These are phyloP conservation scores for Ceriagrion tenellum DNA, from an alignment of 2,888 invertebrate genomes.

Conservation along the genomic window DNA sequence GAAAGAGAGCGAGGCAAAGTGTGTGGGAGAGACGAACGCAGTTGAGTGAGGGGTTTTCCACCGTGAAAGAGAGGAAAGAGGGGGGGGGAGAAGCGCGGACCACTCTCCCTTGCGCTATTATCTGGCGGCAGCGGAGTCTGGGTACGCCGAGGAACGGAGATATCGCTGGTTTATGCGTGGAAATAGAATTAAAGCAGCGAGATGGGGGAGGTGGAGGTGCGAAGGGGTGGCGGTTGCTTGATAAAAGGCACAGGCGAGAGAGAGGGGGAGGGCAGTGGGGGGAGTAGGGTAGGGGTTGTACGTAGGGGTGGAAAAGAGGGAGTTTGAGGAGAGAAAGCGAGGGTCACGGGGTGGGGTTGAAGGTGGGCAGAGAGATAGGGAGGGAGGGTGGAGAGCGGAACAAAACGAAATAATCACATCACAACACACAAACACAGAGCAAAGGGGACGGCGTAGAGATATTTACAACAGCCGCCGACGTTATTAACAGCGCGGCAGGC, in stretches of 20 bases:
- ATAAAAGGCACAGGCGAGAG: constrained; percentile 19
- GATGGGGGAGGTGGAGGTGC: neutral
- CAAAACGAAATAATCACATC: constrained; percentile 67
- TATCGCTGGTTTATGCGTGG: constrained; percentile 62
- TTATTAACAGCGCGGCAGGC: constrained; percentile 53
- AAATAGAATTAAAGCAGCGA: constrained; percentile 54
- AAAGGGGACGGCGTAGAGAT: constrained; percentile 48
- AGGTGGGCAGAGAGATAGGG: constrained; percentile 1
- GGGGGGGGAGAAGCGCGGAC: neutral
- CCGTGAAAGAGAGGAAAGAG: too few relatives aligned
- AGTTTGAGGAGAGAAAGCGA: neutral
- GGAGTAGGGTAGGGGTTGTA: neutral
- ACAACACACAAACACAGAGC: constrained; percentile 3
- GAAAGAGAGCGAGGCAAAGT: neutral
- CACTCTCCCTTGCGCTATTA: constrained; percentile 50
- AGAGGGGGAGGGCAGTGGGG: neutral
- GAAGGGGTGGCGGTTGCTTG: constrained; percentile 15
- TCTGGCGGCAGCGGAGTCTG: constrained; percentile 47
- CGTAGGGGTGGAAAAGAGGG: neutral
- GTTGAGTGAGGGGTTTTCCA: too few relatives aligned
- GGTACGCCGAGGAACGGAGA: constrained; percentile 22
- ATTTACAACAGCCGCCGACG: constrained; percentile 58
- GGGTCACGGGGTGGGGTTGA: neutral
- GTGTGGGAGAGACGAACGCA: neutral
- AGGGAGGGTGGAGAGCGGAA: neutral